Conservation (phyloP, 2,113 vertebrate genomes). For the Entomyzon cyanotis region DNA sequence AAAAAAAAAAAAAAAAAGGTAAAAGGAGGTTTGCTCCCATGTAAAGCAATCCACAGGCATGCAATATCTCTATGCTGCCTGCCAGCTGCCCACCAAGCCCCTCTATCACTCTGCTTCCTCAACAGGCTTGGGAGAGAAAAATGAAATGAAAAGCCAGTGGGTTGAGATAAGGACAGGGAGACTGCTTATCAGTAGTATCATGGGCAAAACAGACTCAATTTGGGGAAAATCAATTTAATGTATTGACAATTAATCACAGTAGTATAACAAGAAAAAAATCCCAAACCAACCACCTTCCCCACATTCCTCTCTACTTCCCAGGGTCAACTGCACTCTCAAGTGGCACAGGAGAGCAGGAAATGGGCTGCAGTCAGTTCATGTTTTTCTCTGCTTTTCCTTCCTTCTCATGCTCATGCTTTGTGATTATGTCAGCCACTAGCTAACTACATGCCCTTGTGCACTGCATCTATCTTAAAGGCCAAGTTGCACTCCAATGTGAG, state of each 20-base stretch:
- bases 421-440: neutral
- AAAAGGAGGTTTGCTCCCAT: neutral
- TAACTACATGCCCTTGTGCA: neutral
- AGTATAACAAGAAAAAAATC: neutral
- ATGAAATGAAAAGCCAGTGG: neutral
- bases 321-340: neutral
- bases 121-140: neutral
- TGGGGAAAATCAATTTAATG: neutral
- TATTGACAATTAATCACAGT: neutral
- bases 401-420: neutral
- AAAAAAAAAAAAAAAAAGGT: neutral
- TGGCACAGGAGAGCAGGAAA: neutral
- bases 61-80: neutral
- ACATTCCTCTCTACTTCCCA: neutral
- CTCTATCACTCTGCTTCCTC: neutral
- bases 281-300: accelerated
- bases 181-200: neutral
- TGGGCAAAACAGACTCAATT: accelerated
- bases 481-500: neutral
- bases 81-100: neutral
- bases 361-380: neutral
- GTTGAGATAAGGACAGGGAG: neutral
- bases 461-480: neutral
- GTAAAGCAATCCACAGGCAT: neutral
- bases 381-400: neutral